These are phyloP conservation scores for Brachyhypopomus gauderio DNA, from an alignment of 2,113 vertebrate genomes.

Conservation along the genomic window DNA sequence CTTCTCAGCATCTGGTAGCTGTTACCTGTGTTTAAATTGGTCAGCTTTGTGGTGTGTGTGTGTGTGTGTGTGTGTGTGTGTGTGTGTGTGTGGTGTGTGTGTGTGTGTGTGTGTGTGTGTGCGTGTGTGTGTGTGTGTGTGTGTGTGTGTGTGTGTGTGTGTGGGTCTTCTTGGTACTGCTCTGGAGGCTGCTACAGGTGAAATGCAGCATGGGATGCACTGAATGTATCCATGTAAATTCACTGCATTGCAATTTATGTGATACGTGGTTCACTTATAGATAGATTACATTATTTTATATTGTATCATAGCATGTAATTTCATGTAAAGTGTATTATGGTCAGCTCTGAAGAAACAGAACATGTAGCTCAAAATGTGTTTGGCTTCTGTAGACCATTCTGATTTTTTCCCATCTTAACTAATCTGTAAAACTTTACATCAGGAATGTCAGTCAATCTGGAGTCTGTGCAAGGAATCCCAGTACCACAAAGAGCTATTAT, in stretches of 20 bases:
- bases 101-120: no score
- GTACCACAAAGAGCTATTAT: no score
- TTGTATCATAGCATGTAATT: not conserved
- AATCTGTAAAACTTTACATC: no score
- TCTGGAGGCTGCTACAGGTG: not conserved
- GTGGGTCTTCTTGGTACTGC: not conserved
- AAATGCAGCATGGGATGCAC: not conserved
- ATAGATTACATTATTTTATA: not conserved
- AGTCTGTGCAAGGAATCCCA: no score
- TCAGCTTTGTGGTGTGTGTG: conserved; percentile 14
- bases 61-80: conserved; percentile 26
- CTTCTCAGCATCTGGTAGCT: conserved; percentile 43
- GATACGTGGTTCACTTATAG: not conserved
- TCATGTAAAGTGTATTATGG: no score
- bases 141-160: conserved; percentile 12
- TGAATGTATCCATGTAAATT: not conserved
- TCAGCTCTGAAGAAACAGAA: no score
- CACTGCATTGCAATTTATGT: not conserved
- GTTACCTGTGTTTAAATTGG: conserved; percentile 32
- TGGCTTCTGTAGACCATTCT: no score
- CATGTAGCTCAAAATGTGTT: no score
- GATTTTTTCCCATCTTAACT: no score
- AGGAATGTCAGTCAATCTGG: no score
- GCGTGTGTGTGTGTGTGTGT: conserved; percentile 10
- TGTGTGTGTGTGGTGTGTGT: conserved; percentile 25